Evolutionary conservation across 1,140 invertebrate genomes (phyloP).

Genomic region (Drosophila ironensis): DNA sequence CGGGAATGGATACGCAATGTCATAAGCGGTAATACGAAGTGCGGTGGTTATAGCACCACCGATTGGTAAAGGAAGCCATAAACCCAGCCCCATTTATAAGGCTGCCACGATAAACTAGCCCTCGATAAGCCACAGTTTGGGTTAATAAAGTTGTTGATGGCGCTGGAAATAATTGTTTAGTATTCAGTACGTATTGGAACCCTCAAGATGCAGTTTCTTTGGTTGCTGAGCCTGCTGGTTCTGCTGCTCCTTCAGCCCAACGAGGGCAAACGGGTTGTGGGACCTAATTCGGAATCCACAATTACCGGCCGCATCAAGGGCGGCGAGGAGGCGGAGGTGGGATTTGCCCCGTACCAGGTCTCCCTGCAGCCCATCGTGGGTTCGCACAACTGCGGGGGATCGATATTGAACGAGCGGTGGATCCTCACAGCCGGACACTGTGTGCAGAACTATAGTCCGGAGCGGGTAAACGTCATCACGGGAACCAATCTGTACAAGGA

Average conservation of each 20-base stretch:
- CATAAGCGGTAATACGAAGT: conserved; percentile 41
- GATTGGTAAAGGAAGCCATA: conserved; percentile 20
- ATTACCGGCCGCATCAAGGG: conserved; percentile 75
- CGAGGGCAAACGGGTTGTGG: conserved; percentile 19
- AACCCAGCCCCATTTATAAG: conserved; percentile 16
- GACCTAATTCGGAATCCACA: neutral
- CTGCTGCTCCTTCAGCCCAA: conserved; percentile 5
- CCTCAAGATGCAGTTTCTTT: conserved; percentile 40
- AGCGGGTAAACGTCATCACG: conserved; percentile 30
- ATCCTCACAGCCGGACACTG: conserved; percentile 82
- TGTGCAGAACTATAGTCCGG: conserved; percentile 23
- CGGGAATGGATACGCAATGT: conserved; percentile 44
- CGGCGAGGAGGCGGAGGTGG: conserved; percentile 73
- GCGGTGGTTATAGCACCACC: conserved; percentile 15
- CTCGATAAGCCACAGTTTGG: conserved; percentile 9
- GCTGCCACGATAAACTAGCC: conserved; percentile 20
- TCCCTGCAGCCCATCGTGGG: conserved; percentile 60
- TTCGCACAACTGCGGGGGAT: conserved; percentile 81
- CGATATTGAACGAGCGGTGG: conserved; percentile 78
- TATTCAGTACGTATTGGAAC: conserved; percentile 24
- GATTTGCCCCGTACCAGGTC: conserved; percentile 80
- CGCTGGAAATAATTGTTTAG: conserved; percentile 7
- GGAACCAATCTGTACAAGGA: conserved; percentile 50
- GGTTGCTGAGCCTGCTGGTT: conserved; percentile 12
- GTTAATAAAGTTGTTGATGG: conserved; percentile 33